These are phyloP conservation scores for Hippopotamus amphibius DNA, from an alignment of 2,113 vertebrate genomes.

Conservation along the genomic window DNA sequence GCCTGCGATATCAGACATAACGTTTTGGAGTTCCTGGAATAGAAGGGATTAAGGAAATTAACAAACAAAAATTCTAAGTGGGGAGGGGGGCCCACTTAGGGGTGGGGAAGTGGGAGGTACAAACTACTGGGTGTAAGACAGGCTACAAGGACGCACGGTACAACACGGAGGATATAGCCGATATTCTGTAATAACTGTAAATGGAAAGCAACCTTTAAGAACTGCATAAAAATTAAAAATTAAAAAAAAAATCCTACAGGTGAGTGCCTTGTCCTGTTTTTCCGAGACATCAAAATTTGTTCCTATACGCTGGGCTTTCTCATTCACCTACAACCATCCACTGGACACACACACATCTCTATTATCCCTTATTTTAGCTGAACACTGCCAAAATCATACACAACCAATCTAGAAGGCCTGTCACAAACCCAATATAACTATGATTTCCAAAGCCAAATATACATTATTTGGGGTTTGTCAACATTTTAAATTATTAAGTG, in stretches of 20 bases:
- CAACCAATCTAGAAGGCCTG: neutral
- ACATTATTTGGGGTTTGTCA: neutral
- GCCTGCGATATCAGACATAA: neutral
- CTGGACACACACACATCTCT: neutral
- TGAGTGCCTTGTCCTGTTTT: neutral
- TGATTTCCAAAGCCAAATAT: conserved; percentile 35
- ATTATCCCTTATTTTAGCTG: neutral
- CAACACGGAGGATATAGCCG: neutral
- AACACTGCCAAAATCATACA: conserved; percentile 10
- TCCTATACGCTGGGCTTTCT: neutral
- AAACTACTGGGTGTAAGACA: neutral
- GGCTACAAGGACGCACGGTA: neutral
- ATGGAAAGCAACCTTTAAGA: neutral
- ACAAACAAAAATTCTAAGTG: neutral
- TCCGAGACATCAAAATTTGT: neutral
- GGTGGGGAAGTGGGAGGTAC: neutral
- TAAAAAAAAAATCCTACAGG: neutral
- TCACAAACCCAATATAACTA: neutral
- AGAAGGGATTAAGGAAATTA: neutral
- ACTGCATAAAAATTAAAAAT: neutral
- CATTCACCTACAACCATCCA: neutral
- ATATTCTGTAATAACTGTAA: neutral
- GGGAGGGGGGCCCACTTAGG: neutral
- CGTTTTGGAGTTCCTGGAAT: neutral
- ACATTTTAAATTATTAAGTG: conserved; percentile 7